Evolutionary conservation across 2,113 vertebrate species (phyloP).

Genomic region (Bombycilla garrulus): DNA sequence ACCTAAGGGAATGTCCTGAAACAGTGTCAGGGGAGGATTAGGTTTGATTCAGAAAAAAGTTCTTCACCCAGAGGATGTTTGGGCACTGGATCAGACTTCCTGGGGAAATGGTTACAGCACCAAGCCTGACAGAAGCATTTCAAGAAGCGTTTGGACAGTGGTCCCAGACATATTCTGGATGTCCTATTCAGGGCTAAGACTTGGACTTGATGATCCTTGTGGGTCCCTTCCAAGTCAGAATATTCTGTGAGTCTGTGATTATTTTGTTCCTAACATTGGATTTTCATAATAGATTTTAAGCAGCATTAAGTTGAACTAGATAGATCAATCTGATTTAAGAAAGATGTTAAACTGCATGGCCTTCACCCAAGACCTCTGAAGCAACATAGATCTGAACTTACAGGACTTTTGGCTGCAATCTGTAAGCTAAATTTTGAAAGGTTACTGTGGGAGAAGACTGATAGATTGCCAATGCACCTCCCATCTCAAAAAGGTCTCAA

Average conservation of each 20-base stretch:
- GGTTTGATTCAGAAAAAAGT: fast-evolving
- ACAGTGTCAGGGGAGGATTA: not conserved
- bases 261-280: not conserved
- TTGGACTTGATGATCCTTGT: not conserved
- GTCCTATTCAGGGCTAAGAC: not conserved
- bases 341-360: not conserved
- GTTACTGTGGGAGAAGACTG: not conserved
- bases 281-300: not conserved
- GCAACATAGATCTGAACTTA: not conserved
- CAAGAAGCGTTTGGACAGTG: not conserved
- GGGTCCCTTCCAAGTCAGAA: not conserved
- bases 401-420: not conserved
- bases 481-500: not conserved
- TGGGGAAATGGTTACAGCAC: not conserved
- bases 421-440: not conserved
- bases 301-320: not conserved
- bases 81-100: not conserved
- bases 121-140: not conserved
- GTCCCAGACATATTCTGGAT: not conserved
- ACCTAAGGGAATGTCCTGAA: not conserved
- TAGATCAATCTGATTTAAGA: not conserved
- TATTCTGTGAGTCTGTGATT: not conserved
- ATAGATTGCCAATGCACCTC: not conserved
- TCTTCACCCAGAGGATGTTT: not conserved
- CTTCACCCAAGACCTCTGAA: not conserved